A percentile compares a stretch with the other conserved stretches of the same genome.
These are phyloP conservation scores for Clarias platycephalus DNA, from an alignment of 2,797 vertebrate genomes.

Conservation along the genomic window DNA sequence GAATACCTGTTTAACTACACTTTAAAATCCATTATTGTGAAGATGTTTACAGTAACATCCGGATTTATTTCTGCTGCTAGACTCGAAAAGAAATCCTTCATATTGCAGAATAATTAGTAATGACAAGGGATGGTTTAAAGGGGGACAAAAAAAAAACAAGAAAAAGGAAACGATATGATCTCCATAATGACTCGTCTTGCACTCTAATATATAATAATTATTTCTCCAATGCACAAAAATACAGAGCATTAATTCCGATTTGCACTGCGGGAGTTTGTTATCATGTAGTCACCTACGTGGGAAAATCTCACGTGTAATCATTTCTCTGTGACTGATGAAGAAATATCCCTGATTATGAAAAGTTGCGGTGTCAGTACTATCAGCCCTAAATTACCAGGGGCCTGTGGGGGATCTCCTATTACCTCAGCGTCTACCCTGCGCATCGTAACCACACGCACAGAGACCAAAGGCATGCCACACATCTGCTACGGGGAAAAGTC, in stretches of 20 bases:
- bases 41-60: neutral
- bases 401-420: constrained; percentile 26
- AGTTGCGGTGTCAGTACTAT: constrained; percentile 19
- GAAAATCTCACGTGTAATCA: neutral
- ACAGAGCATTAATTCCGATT: neutral
- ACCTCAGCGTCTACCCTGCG: constrained; percentile 8
- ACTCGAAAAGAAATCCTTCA: neutral
- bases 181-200: neutral
- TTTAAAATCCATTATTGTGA: constrained; percentile 8
- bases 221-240: constrained; percentile 2
- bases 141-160: neutral
- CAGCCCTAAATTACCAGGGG: constrained; percentile 24
- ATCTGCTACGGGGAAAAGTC: constrained; percentile 41
- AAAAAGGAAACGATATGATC: neutral
- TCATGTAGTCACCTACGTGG: neutral
- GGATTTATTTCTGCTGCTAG: neutral
- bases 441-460: constrained; percentile 27
- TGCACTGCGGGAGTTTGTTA: constrained; percentile 19
- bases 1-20: constrained; percentile 15
- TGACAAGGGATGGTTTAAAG: neutral
- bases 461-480: constrained; percentile 38
- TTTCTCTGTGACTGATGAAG: constrained; percentile 23
- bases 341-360: constrained; percentile 30
- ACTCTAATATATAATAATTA: neutral
- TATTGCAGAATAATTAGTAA: neutral